Percentiles rank a stretch among this genome's conserved stretches.
Conservation (phyloP, 53 echinoderm and acorn worm genomes). For the Patiria pectinifera region DNA sequence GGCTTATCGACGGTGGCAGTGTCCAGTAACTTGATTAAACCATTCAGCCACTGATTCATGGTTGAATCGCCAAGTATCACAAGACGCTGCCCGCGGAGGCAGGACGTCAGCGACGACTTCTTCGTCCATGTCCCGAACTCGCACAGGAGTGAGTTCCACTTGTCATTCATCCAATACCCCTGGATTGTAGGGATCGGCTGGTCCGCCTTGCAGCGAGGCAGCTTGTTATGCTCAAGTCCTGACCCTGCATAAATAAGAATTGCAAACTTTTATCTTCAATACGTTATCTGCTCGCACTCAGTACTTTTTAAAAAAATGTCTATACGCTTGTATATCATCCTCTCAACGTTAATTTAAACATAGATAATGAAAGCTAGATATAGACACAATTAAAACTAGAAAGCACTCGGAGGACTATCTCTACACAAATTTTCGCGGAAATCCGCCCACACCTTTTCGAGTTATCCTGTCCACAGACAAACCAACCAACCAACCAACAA, state of each 20-base stretch:
- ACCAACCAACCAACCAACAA: no score
- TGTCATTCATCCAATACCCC: conserved; percentile 66
- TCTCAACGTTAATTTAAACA: no score
- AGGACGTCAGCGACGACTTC: background rate
- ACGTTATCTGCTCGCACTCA: no score
- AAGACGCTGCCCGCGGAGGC: conserved; percentile 16
- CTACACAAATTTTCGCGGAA: no score
- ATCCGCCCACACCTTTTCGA: no score
- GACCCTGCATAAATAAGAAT: background rate
- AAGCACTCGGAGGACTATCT: no score
- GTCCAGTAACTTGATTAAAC: background rate
- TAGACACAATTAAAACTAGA: no score
- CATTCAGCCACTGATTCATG: conserved; percentile 11
- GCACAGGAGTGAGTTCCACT: conserved; percentile 63
- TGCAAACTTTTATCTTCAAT: background rate
- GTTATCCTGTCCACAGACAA: no score
- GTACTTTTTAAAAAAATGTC: no score
- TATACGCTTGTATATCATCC: no score
- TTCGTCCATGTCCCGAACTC: conserved; percentile 13
- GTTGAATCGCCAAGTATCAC: conserved; percentile 60
- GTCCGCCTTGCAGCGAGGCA: conserved; percentile 44
- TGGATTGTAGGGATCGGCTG: conserved; percentile 21
- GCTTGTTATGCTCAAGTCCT: background rate
- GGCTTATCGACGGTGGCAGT: background rate
- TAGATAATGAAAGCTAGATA: no score